These are phyloP conservation scores for Folsomia candida DNA, from an alignment of 2,888 invertebrate species.

Conservation along the genomic window DNA sequence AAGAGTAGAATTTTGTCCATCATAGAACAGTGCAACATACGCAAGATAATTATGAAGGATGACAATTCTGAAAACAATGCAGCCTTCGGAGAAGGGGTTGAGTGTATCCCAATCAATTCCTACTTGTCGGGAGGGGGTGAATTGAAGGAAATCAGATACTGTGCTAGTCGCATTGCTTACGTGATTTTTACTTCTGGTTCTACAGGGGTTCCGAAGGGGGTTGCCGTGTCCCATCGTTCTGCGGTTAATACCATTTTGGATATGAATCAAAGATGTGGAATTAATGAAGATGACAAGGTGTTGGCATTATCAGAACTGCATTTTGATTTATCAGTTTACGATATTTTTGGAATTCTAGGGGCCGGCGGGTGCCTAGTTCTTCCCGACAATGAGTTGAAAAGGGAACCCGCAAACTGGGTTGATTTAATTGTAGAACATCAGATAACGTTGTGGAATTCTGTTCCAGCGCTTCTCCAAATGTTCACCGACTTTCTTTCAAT, in stretches of 20 bases:
- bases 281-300: not conserved
- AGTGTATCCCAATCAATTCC: not conserved
- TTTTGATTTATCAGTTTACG: not conserved
- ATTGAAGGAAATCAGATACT: not conserved
- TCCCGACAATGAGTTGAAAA: not conserved
- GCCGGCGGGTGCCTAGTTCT: not conserved
- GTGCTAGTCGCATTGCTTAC: not conserved
- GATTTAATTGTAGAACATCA: not conserved
- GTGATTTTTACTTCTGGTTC: slow-evolving; percentile 9
- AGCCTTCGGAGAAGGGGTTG: no score
- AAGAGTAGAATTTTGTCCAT: not conserved
- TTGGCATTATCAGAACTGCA: slow-evolving; percentile 1
- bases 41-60: not conserved
- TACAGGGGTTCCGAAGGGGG: slow-evolving; percentile 7
- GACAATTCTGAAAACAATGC: no score
- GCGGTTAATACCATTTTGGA: slow-evolving; percentile 5
- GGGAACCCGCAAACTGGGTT: not conserved
- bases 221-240: not conserved
- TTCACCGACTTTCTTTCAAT: not conserved
- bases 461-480: not conserved
- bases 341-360: not conserved
- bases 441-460: not conserved
- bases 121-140: not conserved
- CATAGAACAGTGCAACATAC: not conserved
- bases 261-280: not conserved